Percentiles rank a stretch among this genome's conserved stretches.
These are phyloP conservation scores for Mormyrus hasselquistii DNA, from an alignment of 2,797 vertebrate species.

Conservation along the genomic window DNA sequence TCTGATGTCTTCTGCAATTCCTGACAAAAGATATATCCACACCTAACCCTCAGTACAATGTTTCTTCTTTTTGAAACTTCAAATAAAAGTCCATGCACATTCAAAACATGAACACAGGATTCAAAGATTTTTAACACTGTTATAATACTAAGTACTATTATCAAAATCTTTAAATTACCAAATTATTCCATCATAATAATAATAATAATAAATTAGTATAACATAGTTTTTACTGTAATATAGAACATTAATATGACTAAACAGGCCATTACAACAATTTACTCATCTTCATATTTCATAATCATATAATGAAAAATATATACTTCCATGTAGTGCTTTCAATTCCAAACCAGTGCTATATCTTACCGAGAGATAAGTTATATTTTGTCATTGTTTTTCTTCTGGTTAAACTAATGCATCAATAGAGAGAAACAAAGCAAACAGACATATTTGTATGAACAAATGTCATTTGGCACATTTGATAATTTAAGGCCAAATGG, in stretches of 20 bases:
- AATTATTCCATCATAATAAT: not conserved
- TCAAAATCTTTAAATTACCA: not conserved
- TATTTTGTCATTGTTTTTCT: not conserved
- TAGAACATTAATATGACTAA: not conserved
- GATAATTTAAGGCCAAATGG: not conserved
- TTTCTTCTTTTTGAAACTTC: not conserved
- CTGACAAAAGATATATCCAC: not conserved
- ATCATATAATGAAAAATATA: not conserved
- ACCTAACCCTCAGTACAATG: not conserved
- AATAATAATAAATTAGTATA: not conserved
- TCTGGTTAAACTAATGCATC: not conserved
- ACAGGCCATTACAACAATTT: not conserved
- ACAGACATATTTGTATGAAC: not conserved
- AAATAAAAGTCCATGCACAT: not conserved
- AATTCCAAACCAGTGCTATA: not conserved
- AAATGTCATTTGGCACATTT: not conserved
- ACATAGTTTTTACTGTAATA: not conserved
- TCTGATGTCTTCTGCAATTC: not conserved
- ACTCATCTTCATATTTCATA: not conserved
- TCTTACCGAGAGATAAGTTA: not conserved
- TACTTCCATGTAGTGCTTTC: not conserved
- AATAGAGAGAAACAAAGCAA: not conserved
- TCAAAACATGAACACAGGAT: not conserved
- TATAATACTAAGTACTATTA: not conserved
- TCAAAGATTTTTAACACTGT: not conserved